Evolutionary conservation across 92 coral and sea anemone genomes (phyloP), one percentile per base, ranked within the genome.

Genomic region (Scolanthus callimorphus): DNA sequence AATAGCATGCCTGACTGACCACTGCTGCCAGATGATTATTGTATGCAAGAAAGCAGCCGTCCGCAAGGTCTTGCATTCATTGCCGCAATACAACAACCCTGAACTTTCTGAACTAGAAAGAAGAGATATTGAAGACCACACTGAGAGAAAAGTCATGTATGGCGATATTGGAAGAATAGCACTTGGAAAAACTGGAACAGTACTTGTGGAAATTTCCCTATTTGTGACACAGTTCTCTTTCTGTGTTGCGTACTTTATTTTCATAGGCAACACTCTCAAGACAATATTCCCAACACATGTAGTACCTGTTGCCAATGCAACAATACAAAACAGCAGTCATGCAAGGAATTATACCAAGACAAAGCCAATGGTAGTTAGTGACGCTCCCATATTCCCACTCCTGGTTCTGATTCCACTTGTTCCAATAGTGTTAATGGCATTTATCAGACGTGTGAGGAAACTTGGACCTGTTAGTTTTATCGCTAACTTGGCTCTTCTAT

Each of bases 21-120:
- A 94, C 65, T 94, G 99, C 66, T 85, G 97, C 52, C 84, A 84
- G 25, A 69, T 94, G n/a, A 89, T 94, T 21, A 80, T 94, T 30
- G 89, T 88, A 39, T 94, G 99, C 75, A 94, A 94, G 57, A 88
- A 81, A 39, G 86, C 91, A 4, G 97, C 97, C 1, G 88, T 94
- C 29, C 67, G 77, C 34, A 75, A 53, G 12, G 65, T 82, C 51
- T 53, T 94, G 59, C 80, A 77, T 45, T 61, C 90, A 3, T 68
- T 76, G 20, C 70, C 69, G 1, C 60, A 55, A 67, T 71, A 75
- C 49, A 61, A 59, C 3, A 78, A 85, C 37, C 72, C 65, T 22
- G 78, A 67, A 20, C 57, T 75, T 20, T 60, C 58, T 39, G 46
- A 17, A 45, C 15, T 41, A 41, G 78, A 88, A 22, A 49, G 65